phyloP scores from a whole-genome alignment of 2,888 invertebrate genomes.

The Agonopterix alstromeriana region DNA sequence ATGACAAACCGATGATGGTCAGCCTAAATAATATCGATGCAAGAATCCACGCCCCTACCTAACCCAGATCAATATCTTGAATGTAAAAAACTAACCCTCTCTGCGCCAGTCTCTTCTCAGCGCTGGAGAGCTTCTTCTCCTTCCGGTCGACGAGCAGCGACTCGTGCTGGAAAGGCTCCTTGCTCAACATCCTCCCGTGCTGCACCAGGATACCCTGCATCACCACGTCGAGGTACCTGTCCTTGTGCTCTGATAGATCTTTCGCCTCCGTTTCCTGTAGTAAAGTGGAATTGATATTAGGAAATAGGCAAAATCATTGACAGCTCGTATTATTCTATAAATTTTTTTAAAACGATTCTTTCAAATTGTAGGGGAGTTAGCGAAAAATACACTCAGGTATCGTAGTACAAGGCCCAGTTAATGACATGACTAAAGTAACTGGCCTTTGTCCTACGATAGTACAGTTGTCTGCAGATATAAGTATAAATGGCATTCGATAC shows the following conservation, averaged over 20 bases:
- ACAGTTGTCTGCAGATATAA: too few species aligned
- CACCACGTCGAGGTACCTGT: slow-evolving; percentile 88
- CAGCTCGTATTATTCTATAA: too few species aligned
- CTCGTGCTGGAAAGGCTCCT: slow-evolving; percentile 97
- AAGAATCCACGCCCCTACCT: too few species aligned
- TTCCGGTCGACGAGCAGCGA: slow-evolving; percentile 95
- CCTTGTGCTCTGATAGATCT: slow-evolving; percentile 83
- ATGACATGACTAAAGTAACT: too few species aligned
- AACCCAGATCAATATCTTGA: not conserved
- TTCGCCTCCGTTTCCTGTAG: slow-evolving; percentile 82
- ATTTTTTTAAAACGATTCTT: too few species aligned
- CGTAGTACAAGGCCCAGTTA: too few species aligned
- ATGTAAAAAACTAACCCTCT: slow-evolving; percentile 72
- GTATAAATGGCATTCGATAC: too few species aligned
- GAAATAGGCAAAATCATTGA: not conserved
- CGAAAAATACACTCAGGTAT: too few species aligned
- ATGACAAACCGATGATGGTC: too few species aligned
- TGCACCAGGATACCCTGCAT: slow-evolving; percentile 84
- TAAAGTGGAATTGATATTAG: slow-evolving; percentile 1
- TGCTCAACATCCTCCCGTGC: slow-evolving; percentile 80
- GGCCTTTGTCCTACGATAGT: too few species aligned
- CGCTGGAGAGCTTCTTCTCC: slow-evolving; percentile 94
- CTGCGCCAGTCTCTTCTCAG: slow-evolving; percentile 95
- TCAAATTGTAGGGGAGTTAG: too few species aligned
- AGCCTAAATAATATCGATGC: too few species aligned